Evolutionary conservation across 2,113 vertebrate species (phyloP).

Genomic region (Charina bottae): DNA sequence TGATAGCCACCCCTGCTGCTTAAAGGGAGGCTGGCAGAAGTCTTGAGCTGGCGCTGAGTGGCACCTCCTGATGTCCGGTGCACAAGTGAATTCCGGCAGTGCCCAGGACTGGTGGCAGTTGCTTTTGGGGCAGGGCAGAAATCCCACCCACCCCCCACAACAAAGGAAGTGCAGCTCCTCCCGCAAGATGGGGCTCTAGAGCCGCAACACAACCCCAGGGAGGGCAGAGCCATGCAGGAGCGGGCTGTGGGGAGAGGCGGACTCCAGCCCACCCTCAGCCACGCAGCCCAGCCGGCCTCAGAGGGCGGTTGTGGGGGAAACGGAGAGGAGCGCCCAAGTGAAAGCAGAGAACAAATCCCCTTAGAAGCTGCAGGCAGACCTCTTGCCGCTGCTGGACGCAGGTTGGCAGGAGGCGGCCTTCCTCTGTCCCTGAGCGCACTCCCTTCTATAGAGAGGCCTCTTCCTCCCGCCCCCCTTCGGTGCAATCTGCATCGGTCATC

Average conservation of each 20-base stretch:
- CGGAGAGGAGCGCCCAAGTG: not conserved
- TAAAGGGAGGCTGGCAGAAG: not conserved
- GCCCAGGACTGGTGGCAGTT: not conserved
- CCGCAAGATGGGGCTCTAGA: not conserved
- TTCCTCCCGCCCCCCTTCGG: not conserved
- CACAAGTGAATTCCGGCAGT: not conserved
- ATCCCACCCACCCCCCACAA: not conserved
- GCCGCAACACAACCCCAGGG: not conserved
- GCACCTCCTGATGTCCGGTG: not conserved
- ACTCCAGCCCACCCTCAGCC: not conserved
- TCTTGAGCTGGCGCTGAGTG: too few species aligned
- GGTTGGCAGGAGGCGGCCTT: not conserved
- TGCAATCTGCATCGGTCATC: not conserved
- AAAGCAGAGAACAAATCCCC: not conserved
- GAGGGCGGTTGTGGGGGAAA: not conserved
- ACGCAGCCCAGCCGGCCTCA: not conserved
- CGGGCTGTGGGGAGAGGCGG: too few species aligned
- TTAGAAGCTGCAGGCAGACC: not conserved
- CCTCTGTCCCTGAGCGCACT: fast-evolving
- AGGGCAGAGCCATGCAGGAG: not conserved
- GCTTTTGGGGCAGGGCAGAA: not conserved
- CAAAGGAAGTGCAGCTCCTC: not conserved
- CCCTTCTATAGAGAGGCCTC: not conserved
- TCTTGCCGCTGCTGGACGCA: not conserved
- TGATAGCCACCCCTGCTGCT: constrained; percentile 25